Base-by-base conservation (phyloP, 1,140 invertebrate genomes). In the Drosophila bocqueti region DNA sequence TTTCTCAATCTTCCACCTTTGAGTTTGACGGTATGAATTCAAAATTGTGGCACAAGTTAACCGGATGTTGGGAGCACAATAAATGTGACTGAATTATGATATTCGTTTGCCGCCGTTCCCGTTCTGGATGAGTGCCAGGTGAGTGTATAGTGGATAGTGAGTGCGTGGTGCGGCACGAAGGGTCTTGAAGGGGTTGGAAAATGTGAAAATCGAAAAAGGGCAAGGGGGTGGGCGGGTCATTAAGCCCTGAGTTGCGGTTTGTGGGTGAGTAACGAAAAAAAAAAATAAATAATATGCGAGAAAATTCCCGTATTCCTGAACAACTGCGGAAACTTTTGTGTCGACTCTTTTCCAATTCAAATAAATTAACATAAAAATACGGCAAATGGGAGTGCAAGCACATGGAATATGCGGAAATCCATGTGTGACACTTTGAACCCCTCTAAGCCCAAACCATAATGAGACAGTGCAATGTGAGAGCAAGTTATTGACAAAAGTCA, bases 311-410 rank as follows among this genome's bases (percentile, higher is more conserved):
- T 87, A 83, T 68, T 52, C 24, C 18, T 15, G 9, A 67, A 67
- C 69, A 80, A 73, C 74, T 57, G 65, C 67, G 67, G 72, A 84
- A 64, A 77, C 58, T 76, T 69, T 73, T 68, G 71, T 75, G 71
- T 63, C 54, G 62, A 77, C 79, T 63, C 58, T 63, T 78, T 64
- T 59, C 79, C 83, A 81, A 61, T 69, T 78, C 64, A 85, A 89
- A 87, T 87, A 87, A 87, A 87, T 87, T 87, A 87, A 83, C 85
- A 89, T 90, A 84, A 90, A 89, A 83, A 87, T 87, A 87, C 54
- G 68, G 69, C 60, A 67, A 65, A 85, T 69, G 79, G 69, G 78
- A 81, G 68, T 85, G 82, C 82, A 86, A 82, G 69, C 71, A 43
- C 63, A 52, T 69, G 58, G 83, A 83, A 77, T 82, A 86, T 89